A percentile compares a stretch with the other conserved stretches of the same genome.
Evolutionary conservation across 2,888 invertebrate genomes (phyloP).

Genomic region (Oscheius sp.): DNA sequence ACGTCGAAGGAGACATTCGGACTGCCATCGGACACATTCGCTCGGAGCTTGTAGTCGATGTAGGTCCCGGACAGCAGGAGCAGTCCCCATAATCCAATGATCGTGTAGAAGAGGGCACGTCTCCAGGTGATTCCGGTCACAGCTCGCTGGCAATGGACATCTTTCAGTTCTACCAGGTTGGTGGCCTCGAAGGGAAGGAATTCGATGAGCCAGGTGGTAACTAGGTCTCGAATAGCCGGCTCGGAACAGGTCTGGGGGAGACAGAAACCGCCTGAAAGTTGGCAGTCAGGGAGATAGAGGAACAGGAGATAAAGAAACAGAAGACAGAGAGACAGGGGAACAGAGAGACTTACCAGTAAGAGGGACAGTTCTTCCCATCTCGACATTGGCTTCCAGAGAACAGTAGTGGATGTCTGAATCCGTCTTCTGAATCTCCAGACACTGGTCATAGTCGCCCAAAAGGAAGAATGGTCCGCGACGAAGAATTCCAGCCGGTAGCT

Average conservation of each 20-base stretch:
- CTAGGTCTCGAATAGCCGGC: background rate
- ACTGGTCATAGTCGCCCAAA: constrained; percentile 58
- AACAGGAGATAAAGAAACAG: too few species aligned
- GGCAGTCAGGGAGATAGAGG: too few species aligned
- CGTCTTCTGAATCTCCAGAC: constrained; percentile 24
- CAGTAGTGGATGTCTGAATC: constrained; percentile 12
- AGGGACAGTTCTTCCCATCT: background rate
- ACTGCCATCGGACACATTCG: too few species aligned
- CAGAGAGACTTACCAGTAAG: too few species aligned
- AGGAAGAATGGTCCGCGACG: constrained; percentile 60
- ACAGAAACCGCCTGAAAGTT: too few species aligned
- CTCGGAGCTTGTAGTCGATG: background rate
- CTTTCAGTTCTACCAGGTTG: background rate
- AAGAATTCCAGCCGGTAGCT: constrained; percentile 46
- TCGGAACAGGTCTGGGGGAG: constrained; percentile 6
- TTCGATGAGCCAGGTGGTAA: background rate
- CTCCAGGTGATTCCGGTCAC: background rate
- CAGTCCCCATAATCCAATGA: background rate
- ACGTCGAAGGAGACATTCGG: too few species aligned
- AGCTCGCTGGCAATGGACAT: constrained; percentile 4
- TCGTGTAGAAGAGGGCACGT: background rate
- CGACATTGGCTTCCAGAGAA: background rate
- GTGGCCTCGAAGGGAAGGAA: too few species aligned
- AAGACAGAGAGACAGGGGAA: too few species aligned
- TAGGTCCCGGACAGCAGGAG: constrained; percentile 15